A percentile compares a stretch with the other conserved stretches of the same genome.
Evolutionary conservation across 2,797 vertebrate genomes (phyloP).

Genomic region (Cichlasoma orientale): DNA sequence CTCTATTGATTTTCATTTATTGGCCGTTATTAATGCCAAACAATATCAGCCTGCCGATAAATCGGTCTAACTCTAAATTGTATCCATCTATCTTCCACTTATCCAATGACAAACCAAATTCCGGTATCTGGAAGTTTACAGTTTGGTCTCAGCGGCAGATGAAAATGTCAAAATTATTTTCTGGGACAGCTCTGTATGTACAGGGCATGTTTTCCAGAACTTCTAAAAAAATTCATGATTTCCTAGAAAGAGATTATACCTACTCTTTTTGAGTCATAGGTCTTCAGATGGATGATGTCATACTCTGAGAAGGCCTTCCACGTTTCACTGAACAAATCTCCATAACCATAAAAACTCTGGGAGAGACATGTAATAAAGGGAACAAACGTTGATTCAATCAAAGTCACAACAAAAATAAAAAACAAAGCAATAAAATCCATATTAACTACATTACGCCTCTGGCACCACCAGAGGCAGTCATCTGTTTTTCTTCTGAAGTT

Average conservation of each 20-base stretch:
- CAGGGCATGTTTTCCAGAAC: not conserved
- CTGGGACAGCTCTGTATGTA: not conserved
- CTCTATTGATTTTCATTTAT: not conserved
- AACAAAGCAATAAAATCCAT: slow-evolving; percentile 9
- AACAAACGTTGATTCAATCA: slow-evolving; percentile 11
- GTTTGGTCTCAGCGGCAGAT: not conserved
- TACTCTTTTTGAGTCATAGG: slow-evolving; percentile 94
- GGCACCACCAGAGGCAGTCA: not conserved
- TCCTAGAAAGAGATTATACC: slow-evolving; percentile 22
- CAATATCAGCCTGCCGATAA: too few species aligned
- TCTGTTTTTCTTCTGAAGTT: slow-evolving; percentile 24
- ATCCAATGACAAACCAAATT: too few species aligned
- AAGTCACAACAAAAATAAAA: slow-evolving; percentile 13
- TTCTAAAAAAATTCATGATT: not conserved
- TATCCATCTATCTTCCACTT: too few species aligned
- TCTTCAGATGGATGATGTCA: slow-evolving; percentile 92
- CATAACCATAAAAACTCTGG: slow-evolving; percentile 93
- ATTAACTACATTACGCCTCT: not conserved
- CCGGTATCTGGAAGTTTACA: not conserved
- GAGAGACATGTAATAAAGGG: slow-evolving; percentile 17
- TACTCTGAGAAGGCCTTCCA: slow-evolving; percentile 93
- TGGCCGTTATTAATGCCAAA: not conserved
- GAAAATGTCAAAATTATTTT: not conserved
- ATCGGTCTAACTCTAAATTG: too few species aligned
- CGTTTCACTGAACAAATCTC: slow-evolving; percentile 93